Conservation (phyloP, 2,113 vertebrate species). For the Chlorodrepanis virens region DNA sequence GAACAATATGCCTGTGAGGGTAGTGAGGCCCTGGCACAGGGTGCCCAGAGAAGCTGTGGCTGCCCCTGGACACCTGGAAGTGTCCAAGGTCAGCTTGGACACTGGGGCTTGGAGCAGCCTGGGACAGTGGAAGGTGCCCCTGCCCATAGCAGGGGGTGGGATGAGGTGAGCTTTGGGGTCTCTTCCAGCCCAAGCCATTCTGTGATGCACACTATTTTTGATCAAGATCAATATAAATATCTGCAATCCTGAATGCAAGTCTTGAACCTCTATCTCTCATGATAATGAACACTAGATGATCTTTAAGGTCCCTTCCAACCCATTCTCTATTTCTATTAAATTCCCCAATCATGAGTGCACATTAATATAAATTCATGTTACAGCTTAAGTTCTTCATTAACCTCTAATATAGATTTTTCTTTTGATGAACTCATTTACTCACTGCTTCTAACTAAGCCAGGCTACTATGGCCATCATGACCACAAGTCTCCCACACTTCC, state of each 20-base stretch:
- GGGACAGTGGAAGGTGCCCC: not conserved
- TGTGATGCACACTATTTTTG: not conserved
- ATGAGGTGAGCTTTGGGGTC: not conserved
- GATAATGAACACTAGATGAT: not conserved
- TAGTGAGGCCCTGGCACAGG: not conserved
- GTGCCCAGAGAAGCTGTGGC: not conserved
- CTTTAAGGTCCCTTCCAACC: not conserved
- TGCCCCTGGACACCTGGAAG: not conserved
- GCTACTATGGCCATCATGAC: not conserved
- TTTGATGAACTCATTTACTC: not conserved
- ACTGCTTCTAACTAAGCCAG: not conserved
- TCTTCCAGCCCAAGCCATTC: not conserved
- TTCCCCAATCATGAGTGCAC: not conserved
- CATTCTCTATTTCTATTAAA: not conserved
- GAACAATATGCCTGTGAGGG: not conserved
- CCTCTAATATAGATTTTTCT: not conserved
- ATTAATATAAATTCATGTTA: not conserved
- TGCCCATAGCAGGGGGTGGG: not conserved
- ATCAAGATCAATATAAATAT: not conserved
- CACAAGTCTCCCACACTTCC: not conserved
- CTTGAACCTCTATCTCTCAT: not conserved
- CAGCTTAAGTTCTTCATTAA: not conserved
- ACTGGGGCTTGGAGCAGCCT: fast-evolving
- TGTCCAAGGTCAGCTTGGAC: fast-evolving
- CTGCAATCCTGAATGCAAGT: not conserved